These are phyloP conservation scores for Stomatorhinus ivindoensis DNA, from an alignment of 2,113 vertebrate genomes.

Conservation along the genomic window DNA sequence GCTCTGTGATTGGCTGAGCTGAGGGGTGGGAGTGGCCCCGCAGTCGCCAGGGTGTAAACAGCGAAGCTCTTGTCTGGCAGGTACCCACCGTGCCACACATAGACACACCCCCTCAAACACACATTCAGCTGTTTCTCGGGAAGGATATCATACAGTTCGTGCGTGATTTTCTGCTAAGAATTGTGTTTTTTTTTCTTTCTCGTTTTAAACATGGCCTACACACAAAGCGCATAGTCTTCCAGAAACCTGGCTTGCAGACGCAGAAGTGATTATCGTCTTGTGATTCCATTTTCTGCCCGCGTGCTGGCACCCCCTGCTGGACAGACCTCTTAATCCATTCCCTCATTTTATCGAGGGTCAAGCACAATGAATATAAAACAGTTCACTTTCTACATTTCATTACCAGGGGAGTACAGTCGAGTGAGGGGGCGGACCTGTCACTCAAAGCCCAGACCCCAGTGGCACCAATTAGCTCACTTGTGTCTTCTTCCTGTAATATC, in stretches of 20 bases:
- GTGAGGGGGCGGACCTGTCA: slow-evolving; percentile 9
- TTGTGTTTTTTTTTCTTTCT: neutral
- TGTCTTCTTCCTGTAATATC: slow-evolving; percentile 6
- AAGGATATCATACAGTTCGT: neutral
- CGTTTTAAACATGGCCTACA: neutral
- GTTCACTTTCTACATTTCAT: slow-evolving; percentile 13
- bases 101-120: neutral
- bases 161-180: neutral
- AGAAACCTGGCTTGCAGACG: neutral
- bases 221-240: neutral
- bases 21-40: neutral
- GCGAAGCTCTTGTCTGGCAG: neutral
- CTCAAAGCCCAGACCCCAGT: neutral
- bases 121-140: neutral
- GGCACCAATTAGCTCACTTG: slow-evolving; percentile 17
- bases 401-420: neutral
- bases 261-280: neutral
- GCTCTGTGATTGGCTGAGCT: slow-evolving; percentile 42
- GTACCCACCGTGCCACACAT: neutral
- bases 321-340: neutral
- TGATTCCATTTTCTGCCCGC: neutral
- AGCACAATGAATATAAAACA: slow-evolving; percentile 20
- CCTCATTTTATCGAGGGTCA: neutral
- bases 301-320: neutral
- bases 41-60: neutral